Base-by-base conservation (phyloP, 2,113 vertebrate species). In the Pandion haliaetus region DNA sequence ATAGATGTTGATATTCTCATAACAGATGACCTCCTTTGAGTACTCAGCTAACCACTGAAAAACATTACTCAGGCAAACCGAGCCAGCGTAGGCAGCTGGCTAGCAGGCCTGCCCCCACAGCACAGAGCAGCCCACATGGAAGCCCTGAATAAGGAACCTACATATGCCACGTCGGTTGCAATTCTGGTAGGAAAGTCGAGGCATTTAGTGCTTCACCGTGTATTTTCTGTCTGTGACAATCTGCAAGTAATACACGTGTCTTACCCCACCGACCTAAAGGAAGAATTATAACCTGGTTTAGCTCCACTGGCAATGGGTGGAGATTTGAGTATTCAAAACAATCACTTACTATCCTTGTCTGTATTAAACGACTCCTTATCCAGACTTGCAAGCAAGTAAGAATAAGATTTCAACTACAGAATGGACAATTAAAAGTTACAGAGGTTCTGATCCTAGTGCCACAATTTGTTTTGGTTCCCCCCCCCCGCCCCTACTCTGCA, bases 151-250 rank as follows among this genome's bases (percentile, higher is more conserved):
- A 71, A 45, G n/a, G 76, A 70, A 47, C 76, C 67, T 23, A 36
- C 4, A 4, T 7, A 23, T 2, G 0, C 21, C 4, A 3, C 0
- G 47, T 26, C 69, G 65, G 47, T 11, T 88, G 26, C 45, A 45
- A 12, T 25, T 67, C 63, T 71, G 77, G 49, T n/a, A 88, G 36
- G 70, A 84, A 94, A 86, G 26, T 47, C 2, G 1, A 77, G 67
- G 11, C 26, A 67, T 67, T 74, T 83, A 63, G 6, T 10, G 34
- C 34, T 74, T 65, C 47, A 49, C 10, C 25, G 0, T 8, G 78
- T 47, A 4, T 42, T 57, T 76, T 70, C 54, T 70, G 38, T 14
- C 44, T 81, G n/a, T 50, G 77, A 17, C 44, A 82, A 67, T 2
- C 44, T 45, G 0, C 8, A 40, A 63, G 24, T 52, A 38, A n/a